phyloP scores from a whole-genome alignment of 2,113 vertebrate genomes.

The Cromileptes altivelis region DNA sequence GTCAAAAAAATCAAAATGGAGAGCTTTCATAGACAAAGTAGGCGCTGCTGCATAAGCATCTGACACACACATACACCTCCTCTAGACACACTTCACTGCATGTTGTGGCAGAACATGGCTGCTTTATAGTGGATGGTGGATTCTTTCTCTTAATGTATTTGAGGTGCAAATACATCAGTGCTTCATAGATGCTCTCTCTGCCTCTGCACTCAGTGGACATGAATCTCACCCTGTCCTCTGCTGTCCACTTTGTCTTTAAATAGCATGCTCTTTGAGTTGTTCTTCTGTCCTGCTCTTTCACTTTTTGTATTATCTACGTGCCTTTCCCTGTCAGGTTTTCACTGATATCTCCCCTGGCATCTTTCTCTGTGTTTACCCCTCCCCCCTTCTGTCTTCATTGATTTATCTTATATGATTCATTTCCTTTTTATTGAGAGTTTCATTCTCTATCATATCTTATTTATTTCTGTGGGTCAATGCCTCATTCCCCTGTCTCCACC shows the following conservation, averaged over 20 bases:
- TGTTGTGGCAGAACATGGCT: slow-evolving; percentile 57
- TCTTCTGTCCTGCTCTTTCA: slow-evolving; percentile 39
- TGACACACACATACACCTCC: slow-evolving; percentile 37
- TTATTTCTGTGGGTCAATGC: slow-evolving; percentile 42
- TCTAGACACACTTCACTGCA: slow-evolving; percentile 65
- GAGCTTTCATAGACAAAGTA: slow-evolving; percentile 57
- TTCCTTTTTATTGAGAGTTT: slow-evolving; percentile 32
- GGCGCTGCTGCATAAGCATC: slow-evolving; percentile 37
- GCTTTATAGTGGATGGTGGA: slow-evolving; percentile 40
- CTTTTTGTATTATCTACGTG: slow-evolving; percentile 52
- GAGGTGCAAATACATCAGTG: slow-evolving; percentile 64
- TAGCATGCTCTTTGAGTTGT: slow-evolving; percentile 59
- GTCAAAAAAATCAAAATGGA: slow-evolving; percentile 49
- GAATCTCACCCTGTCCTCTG: slow-evolving; percentile 30
- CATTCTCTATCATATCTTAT: slow-evolving; percentile 41
- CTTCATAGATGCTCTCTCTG: slow-evolving; percentile 42
- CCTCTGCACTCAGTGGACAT: slow-evolving; percentile 55
- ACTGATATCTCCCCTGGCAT: slow-evolving; percentile 55
- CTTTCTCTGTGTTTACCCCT: slow-evolving; percentile 38
- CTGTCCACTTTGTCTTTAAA: slow-evolving; percentile 41
- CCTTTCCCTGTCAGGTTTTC: slow-evolving; percentile 53
- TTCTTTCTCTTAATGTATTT: slow-evolving; percentile 51
- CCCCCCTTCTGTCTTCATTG: slow-evolving; percentile 16
- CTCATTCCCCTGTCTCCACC: slow-evolving; percentile 20
- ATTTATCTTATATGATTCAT: slow-evolving; percentile 35